Conservation (phyloP, 2,113 vertebrate species). For the Mustela nigripes region DNA sequence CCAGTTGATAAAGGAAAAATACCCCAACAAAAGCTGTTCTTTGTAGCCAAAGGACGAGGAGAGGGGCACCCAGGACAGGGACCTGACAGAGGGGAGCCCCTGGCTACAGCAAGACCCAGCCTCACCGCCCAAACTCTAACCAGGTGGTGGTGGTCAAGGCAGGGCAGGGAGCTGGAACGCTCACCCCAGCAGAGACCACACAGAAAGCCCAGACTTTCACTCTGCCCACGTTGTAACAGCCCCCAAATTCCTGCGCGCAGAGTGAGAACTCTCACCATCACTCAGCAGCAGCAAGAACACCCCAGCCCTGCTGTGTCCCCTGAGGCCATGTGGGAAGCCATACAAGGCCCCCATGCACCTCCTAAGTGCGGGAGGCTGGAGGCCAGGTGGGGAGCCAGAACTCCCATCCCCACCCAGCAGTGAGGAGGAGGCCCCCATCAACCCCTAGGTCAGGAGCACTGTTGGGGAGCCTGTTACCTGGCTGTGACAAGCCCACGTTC, state of each 20-base stretch:
- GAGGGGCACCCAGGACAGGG: background rate
- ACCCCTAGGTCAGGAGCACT: background rate
- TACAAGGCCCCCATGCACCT: background rate
- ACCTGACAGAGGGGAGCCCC: fast-evolving
- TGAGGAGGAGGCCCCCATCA: background rate
- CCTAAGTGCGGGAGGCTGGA: background rate
- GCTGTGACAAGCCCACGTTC: no score
- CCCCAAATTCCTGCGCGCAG: background rate
- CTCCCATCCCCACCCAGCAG: background rate
- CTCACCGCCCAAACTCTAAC: background rate
- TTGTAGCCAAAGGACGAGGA: background rate
- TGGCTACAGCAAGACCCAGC: background rate
- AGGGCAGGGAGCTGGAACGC: background rate
- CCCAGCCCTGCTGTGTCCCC: background rate
- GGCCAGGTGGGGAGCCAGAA: background rate
- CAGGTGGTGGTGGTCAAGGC: background rate
- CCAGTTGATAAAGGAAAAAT: background rate
- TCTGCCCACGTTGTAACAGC: no score
- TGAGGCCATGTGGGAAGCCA: background rate
- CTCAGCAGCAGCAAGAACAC: background rate
- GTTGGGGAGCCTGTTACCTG: no score
- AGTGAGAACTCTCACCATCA: background rate
- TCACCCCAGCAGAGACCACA: no score
- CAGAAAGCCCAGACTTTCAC: background rate
- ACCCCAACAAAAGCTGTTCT: background rate